phyloP scores from a whole-genome alignment of 1,140 invertebrate species.

The Zaprionus lachaisei region DNA sequence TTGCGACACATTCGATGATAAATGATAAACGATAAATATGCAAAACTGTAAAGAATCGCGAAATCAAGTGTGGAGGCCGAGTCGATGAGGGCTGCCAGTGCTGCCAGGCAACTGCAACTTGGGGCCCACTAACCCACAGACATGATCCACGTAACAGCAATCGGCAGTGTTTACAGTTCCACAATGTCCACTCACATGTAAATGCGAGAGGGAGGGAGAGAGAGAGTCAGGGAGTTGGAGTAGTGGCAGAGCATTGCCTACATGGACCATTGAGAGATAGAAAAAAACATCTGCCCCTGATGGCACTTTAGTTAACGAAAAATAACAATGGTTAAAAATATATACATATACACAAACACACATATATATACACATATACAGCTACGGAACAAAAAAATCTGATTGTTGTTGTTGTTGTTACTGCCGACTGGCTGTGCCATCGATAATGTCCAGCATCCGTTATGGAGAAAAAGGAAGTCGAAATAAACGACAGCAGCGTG shows the following conservation, averaged over 20 bases:
- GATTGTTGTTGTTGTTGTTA: constrained; percentile 38
- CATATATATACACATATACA: constrained; percentile 9
- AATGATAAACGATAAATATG: constrained; percentile 55
- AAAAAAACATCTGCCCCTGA: constrained; percentile 83
- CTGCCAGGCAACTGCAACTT: background rate
- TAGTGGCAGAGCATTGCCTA: constrained; percentile 37
- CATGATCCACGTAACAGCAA: background rate
- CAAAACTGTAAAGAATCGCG: constrained; percentile 55
- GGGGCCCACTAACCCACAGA: background rate
- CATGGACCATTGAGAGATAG: constrained; percentile 52
- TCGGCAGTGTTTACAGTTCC: constrained; percentile 52
- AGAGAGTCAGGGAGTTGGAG: constrained; percentile 23
- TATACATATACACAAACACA: constrained; percentile 30
- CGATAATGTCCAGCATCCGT: constrained; percentile 79
- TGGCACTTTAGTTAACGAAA: constrained; percentile 82
- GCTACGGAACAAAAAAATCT: constrained; percentile 40
- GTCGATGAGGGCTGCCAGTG: background rate
- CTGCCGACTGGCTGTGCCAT: constrained; percentile 49
- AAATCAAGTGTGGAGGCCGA: constrained; percentile 1
- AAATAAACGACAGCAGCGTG: constrained; percentile 63
- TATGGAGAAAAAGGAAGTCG: constrained; percentile 70
- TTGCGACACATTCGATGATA: constrained; percentile 37
- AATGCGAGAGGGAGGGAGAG: background rate
- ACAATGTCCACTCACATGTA: constrained; percentile 56
- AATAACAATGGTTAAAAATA: constrained; percentile 82